phyloP scores from a whole-genome alignment of 2,113 vertebrate genomes.

The Pogonocichla stellata region DNA sequence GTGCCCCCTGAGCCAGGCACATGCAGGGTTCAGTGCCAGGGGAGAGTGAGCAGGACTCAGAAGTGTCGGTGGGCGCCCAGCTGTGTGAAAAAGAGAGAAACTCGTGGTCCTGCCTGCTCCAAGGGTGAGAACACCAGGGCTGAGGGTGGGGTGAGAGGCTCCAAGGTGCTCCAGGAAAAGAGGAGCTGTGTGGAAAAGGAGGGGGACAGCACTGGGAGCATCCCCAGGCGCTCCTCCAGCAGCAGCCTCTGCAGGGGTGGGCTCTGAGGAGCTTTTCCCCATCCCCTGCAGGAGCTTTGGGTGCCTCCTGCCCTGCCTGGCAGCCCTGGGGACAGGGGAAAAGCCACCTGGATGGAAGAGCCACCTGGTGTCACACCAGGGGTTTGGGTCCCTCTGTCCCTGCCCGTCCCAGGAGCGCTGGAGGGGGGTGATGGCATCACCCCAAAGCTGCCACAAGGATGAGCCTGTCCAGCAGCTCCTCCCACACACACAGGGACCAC shows the following conservation, averaged over 20 bases:
- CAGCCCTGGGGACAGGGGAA: background rate
- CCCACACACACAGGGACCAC: slow-evolving; percentile 46
- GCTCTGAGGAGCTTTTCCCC: background rate
- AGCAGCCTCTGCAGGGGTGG: background rate
- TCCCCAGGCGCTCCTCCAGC: fast-evolving
- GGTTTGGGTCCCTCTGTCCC: background rate
- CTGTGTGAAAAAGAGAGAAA: background rate
- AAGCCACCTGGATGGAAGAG: background rate
- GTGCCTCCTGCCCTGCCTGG: background rate
- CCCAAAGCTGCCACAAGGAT: background rate
- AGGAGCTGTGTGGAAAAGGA: fast-evolving
- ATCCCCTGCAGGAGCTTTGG: background rate
- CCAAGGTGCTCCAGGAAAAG: background rate
- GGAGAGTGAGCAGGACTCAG: fast-evolving
- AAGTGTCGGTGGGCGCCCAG: fast-evolving
- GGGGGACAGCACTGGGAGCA: fast-evolving
- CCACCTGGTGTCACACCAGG: fast-evolving
- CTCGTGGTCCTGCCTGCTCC: background rate
- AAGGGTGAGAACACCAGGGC: background rate
- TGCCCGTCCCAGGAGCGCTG: background rate
- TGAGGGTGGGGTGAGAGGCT: background rate
- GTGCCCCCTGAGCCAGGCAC: background rate
- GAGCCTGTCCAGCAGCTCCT: background rate
- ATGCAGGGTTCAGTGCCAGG: background rate
- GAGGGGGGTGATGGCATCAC: background rate